Percentiles rank a stretch among this genome's conserved stretches.
Evolutionary conservation across 2,113 vertebrate genomes (phyloP).

Genomic region (Syngnathus floridae): DNA sequence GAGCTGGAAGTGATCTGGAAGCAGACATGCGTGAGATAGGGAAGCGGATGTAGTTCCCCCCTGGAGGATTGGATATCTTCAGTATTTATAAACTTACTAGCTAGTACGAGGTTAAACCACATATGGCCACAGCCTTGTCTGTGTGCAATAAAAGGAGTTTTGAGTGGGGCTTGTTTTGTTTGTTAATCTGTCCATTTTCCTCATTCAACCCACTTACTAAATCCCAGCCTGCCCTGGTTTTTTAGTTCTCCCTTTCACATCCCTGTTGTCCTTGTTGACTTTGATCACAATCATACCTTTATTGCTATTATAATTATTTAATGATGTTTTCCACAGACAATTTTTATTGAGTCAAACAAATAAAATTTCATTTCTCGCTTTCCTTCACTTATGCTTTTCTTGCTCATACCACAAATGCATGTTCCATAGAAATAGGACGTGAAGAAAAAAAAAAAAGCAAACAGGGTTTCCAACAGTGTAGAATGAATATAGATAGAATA

Average conservation of each 20-base stretch:
- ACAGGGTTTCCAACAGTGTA: background rate
- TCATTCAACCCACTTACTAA: background rate
- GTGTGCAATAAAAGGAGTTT: background rate
- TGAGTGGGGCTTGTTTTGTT: background rate
- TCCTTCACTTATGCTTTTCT: background rate
- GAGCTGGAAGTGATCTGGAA: slow-evolving; percentile 36
- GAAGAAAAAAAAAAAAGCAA: background rate
- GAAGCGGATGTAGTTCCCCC: slow-evolving; percentile 33
- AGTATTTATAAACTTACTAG: slow-evolving; percentile 25
- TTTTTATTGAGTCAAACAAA: background rate
- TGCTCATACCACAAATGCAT: background rate
- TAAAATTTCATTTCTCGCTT: background rate
- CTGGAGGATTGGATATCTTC: slow-evolving; percentile 14
- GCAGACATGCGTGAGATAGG: slow-evolving; percentile 48
- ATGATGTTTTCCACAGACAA: background rate
- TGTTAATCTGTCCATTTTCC: background rate
- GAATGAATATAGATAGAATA: background rate
- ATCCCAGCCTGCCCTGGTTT: background rate
- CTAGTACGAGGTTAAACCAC: slow-evolving; percentile 4
- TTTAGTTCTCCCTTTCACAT: background rate
- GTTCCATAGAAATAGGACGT: background rate
- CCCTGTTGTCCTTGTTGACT: background rate
- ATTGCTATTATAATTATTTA: background rate
- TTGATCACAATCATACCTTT: background rate
- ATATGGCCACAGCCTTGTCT: slow-evolving; percentile 5